Percentiles rank a stretch among this genome's conserved stretches.
These are phyloP conservation scores for Chrysodeixis includens DNA, from an alignment of 2,888 invertebrate genomes.

Conservation along the genomic window DNA sequence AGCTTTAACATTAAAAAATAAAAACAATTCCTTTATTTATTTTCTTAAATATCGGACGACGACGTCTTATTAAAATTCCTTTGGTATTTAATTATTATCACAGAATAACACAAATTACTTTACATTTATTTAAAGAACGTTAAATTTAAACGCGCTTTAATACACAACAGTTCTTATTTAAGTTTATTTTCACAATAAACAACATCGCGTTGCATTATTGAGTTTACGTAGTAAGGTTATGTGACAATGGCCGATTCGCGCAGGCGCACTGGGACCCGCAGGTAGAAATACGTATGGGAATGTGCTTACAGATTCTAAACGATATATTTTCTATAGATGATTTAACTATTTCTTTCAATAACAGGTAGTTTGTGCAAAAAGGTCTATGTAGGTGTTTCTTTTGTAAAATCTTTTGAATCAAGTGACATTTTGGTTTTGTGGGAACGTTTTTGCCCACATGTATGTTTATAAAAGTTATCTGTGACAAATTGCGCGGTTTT, in stretches of 20 bases:
- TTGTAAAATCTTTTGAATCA: conserved; percentile 13
- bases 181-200: conserved; percentile 48
- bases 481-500: neutral
- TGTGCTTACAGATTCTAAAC: conserved; percentile 66
- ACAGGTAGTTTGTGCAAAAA: conserved; percentile 52
- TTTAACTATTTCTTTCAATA: conserved; percentile 19
- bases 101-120: conserved; percentile 35
- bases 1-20: conserved; percentile 22
- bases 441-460: conserved; percentile 40
- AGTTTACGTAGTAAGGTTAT: conserved; percentile 78
- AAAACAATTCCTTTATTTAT: conserved; percentile 48
- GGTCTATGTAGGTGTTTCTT: conserved; percentile 28
- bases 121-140: conserved; percentile 23
- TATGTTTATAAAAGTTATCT: conserved; percentile 16
- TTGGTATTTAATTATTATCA: conserved; percentile 35
- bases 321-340: conserved; percentile 18
- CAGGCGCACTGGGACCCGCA: conserved; percentile 75
- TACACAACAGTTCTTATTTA: conserved; percentile 23
- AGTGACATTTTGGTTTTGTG: conserved; percentile 43
- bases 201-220: conserved; percentile 65
- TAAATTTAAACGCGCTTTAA: conserved; percentile 12
- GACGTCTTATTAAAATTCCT: conserved; percentile 20
- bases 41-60: conserved; percentile 9
- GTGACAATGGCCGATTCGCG: conserved; percentile 79
- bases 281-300: conserved; percentile 62